Evolutionary conservation across 2,113 vertebrate genomes (phyloP).

Genomic region (Datnioides undecimradiatus): DNA sequence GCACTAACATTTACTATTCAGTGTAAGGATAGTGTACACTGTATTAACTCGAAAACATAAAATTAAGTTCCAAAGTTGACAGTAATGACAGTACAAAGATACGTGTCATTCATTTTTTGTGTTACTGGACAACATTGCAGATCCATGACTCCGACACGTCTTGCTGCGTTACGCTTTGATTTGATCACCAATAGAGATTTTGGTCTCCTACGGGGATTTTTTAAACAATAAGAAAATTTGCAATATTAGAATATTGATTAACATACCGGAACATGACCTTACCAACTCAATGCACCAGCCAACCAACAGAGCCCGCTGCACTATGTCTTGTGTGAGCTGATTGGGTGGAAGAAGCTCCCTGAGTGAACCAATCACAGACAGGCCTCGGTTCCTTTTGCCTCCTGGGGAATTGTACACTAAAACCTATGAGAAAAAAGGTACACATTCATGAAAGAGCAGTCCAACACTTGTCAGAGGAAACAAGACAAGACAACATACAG

Average conservation of each 20-base stretch:
- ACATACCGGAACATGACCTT: constrained; percentile 45
- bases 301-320: constrained; percentile 87
- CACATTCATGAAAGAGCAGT: background rate
- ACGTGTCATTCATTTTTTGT: background rate
- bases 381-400: constrained; percentile 92
- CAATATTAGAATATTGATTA: background rate
- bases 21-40: background rate
- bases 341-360: constrained; percentile 82
- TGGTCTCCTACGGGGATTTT: background rate
- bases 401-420: constrained; percentile 89
- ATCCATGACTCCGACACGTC: too few species aligned
- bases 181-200: background rate
- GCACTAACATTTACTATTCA: background rate
- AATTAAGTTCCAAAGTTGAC: background rate
- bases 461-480: background rate
- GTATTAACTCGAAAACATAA: too few species aligned
- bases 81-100: background rate
- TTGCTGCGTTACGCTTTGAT: background rate
- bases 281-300: constrained; percentile 98
- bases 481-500: background rate
- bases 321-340: constrained; percentile 79
- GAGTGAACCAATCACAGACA: constrained; percentile 88
- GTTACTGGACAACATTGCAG: background rate
- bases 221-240: background rate
- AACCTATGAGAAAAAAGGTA: constrained; percentile 72